A percentile compares a stretch with the other conserved stretches of the same genome.
These are phyloP conservation scores for Agapornis roseicollis DNA, from an alignment of 2,113 vertebrate genomes.

Conservation along the genomic window DNA sequence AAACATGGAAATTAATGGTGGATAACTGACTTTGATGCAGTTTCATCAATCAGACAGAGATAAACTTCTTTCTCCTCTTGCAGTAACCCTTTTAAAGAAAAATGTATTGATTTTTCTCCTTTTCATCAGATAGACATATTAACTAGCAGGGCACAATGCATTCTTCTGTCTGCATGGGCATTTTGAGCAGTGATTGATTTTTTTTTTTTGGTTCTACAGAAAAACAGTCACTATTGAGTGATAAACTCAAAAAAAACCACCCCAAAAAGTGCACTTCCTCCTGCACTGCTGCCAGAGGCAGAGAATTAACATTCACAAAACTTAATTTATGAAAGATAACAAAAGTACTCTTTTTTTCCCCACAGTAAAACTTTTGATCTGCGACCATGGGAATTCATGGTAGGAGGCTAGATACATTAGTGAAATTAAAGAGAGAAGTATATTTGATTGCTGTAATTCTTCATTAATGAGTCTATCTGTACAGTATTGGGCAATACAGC, in stretches of 20 bases:
- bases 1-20: slow-evolving; percentile 41
- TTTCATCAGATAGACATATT: slow-evolving; percentile 52
- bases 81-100: slow-evolving; percentile 22
- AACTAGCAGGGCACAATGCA: slow-evolving; percentile 55
- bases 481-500: neutral
- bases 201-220: neutral
- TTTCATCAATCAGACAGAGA: slow-evolving; percentile 54
- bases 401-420: neutral
- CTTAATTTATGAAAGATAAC: slow-evolving; percentile 34
- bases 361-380: neutral
- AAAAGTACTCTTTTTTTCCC: neutral
- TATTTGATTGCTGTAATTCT: slow-evolving; percentile 9
- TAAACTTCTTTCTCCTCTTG: slow-evolving; percentile 34
- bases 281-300: slow-evolving; percentile 45
- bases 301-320: slow-evolving; percentile 55
- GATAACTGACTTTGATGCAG: slow-evolving; percentile 50
- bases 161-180: slow-evolving; percentile 41
- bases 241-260: slow-evolving; percentile 54
- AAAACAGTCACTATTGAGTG: slow-evolving; percentile 59
- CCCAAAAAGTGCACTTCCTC: neutral
- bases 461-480: neutral
- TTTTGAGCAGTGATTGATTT: slow-evolving; percentile 66
- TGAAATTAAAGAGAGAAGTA: neutral
- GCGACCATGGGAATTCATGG: neutral
- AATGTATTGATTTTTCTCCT: slow-evolving; percentile 39